phyloP scores from a whole-genome alignment of 2,113 vertebrate genomes.

The Balaeniceps rex region DNA sequence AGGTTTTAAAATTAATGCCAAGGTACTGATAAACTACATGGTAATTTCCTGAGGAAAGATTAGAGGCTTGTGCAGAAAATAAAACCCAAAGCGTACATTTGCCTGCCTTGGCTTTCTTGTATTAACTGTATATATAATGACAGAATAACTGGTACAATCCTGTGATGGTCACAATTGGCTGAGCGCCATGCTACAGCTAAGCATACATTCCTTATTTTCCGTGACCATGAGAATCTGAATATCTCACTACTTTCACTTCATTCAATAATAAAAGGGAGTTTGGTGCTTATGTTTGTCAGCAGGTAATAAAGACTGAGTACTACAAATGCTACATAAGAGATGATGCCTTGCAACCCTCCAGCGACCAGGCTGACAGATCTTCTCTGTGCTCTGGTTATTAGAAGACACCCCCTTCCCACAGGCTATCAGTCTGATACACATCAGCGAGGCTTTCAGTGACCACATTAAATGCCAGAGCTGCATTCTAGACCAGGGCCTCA shows the following conservation, averaged over 20 bases:
- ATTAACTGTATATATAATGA: background rate
- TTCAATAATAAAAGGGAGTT: background rate
- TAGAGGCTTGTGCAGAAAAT: conserved; percentile 5
- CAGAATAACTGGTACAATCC: background rate
- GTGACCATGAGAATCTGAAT: background rate
- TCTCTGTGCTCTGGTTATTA: background rate
- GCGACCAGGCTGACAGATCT: background rate
- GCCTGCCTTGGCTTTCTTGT: background rate
- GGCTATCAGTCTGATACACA: background rate
- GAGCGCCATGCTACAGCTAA: background rate
- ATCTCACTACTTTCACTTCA: background rate
- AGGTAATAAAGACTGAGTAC: background rate
- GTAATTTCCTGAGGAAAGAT: conserved; percentile 38
- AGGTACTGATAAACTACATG: background rate
- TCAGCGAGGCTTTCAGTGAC: background rate
- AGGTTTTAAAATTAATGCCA: background rate
- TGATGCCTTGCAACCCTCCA: background rate
- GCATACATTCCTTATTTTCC: background rate
- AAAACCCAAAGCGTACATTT: background rate
- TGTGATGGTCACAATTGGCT: background rate
- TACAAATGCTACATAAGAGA: background rate
- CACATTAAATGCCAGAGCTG: background rate
- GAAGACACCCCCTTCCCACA: background rate
- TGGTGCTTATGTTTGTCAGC: background rate
- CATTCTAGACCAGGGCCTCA: background rate